These are phyloP conservation scores for Triops longicaudatus DNA, from an alignment of 1,140 invertebrate species.

Conservation along the genomic window DNA sequence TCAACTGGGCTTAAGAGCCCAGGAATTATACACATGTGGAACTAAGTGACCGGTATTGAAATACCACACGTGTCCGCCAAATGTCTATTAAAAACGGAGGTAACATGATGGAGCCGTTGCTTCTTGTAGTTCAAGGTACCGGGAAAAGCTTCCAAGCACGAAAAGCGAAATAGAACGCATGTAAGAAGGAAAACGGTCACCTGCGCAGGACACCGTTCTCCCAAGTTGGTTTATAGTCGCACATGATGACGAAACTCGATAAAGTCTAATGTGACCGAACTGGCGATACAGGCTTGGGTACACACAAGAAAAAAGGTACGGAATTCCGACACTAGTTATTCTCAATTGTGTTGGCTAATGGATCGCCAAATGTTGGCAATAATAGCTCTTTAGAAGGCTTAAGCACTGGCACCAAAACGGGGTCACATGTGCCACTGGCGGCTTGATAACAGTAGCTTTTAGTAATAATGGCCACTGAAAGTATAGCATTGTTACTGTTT, in stretches of 20 bases:
- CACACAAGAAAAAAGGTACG: not conserved
- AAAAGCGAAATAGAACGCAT: not conserved
- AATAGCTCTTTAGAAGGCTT: too few relatives aligned
- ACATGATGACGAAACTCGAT: not conserved
- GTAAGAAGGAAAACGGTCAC: not conserved
- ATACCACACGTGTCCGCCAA: too few relatives aligned
- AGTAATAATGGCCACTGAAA: not conserved
- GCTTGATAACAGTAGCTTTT: slow-evolving; percentile 19
- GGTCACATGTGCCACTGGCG: not conserved
- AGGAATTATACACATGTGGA: too few relatives aligned
- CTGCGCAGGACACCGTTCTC: not conserved
- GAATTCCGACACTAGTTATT: not conserved
- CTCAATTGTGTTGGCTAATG: too few relatives aligned
- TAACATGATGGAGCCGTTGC: too few relatives aligned
- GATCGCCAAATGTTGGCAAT: too few relatives aligned
- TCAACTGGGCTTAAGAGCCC: not conserved
- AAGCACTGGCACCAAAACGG: not conserved
- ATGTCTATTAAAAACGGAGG: too few relatives aligned
- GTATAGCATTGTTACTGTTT: slow-evolving; percentile 16
- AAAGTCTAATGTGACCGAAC: not conserved
- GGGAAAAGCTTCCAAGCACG: not conserved
- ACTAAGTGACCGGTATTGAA: too few relatives aligned
- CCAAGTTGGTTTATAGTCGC: not conserved
- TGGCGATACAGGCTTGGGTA: not conserved
- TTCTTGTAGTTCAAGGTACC: too few relatives aligned